phyloP scores from a whole-genome alignment of 2,888 invertebrate genomes.

The Ophion ellenae region DNA sequence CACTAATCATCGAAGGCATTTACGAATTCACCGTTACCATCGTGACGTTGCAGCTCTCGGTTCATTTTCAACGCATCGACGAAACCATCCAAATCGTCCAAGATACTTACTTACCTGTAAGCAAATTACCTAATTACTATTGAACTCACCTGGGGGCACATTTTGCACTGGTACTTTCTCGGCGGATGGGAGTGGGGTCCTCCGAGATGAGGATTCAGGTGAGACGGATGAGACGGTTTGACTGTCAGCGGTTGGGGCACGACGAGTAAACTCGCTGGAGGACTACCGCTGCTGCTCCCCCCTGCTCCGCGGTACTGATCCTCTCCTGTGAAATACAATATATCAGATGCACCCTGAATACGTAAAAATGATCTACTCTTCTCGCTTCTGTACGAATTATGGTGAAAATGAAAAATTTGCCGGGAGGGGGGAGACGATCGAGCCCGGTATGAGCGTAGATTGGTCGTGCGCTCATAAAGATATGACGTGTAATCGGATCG shows the following conservation, averaged over 20 bases:
- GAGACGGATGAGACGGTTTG: conserved; percentile 82
- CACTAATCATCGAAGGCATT: background rate
- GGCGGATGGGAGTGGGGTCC: conserved; percentile 84
- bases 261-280: conserved; percentile 90
- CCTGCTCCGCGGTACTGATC: conserved; percentile 83
- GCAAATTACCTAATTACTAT: background rate
- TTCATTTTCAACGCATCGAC: too few species aligned
- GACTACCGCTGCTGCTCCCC: conserved; percentile 85
- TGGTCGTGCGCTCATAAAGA: background rate
- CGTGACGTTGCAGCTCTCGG: too few species aligned
- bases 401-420: background rate
- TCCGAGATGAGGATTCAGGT: conserved; percentile 82
- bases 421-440: background rate
- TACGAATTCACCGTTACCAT: background rate
- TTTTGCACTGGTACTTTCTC: conserved; percentile 97
- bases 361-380: conserved; percentile 3
- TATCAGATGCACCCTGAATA: background rate
- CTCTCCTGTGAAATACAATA: conserved; percentile 75
- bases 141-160: conserved; percentile 96
- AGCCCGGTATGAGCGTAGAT: background rate
- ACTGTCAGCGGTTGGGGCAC: conserved; percentile 91
- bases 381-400: background rate
- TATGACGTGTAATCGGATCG: conserved; percentile 14
- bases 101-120: background rate
- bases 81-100: background rate